A percentile compares a stretch with the other conserved stretches of the same genome.
Conservation (phyloP, 2,113 vertebrate genomes). For the Myocastor coypus region DNA sequence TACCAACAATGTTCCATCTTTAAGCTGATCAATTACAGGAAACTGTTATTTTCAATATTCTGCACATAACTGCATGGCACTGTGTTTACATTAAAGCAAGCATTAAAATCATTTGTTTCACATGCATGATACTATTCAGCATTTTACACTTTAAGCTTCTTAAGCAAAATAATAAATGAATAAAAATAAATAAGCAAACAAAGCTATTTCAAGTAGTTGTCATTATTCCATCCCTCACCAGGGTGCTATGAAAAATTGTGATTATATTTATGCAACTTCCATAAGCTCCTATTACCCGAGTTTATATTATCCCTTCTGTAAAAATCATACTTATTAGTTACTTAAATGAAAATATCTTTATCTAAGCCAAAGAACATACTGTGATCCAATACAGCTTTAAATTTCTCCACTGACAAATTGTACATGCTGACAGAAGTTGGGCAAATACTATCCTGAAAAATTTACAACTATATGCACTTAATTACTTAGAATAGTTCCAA, state of each 20-base stretch:
- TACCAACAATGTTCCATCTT: neutral
- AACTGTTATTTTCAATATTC: neutral
- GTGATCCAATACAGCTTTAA: conserved; percentile 47
- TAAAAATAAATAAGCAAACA: neutral
- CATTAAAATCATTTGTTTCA: neutral
- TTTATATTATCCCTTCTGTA: neutral
- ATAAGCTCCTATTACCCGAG: conserved; percentile 10
- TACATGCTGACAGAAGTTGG: neutral
- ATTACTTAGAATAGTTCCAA: neutral
- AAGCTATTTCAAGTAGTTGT: neutral
- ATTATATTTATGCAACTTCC: neutral
- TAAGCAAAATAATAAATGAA: conserved; percentile 12
- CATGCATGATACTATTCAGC: neutral
- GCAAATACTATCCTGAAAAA: conserved; percentile 23
- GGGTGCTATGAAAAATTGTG: neutral
- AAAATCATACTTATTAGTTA: conserved; percentile 38
- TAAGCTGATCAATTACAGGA: neutral
- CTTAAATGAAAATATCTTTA: conserved; percentile 64
- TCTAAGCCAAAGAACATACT: conserved; percentile 41
- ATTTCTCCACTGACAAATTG: conserved; percentile 47
- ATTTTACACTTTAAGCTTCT: conserved; percentile 1
- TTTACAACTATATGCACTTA: neutral
- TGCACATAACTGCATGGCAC: neutral
- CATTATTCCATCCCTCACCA: neutral
- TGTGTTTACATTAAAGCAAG: neutral